A percentile compares a stretch with the other conserved stretches of the same genome.
Conservation (phyloP, 2,888 invertebrate genomes). For the Drosophila peninsularis region DNA sequence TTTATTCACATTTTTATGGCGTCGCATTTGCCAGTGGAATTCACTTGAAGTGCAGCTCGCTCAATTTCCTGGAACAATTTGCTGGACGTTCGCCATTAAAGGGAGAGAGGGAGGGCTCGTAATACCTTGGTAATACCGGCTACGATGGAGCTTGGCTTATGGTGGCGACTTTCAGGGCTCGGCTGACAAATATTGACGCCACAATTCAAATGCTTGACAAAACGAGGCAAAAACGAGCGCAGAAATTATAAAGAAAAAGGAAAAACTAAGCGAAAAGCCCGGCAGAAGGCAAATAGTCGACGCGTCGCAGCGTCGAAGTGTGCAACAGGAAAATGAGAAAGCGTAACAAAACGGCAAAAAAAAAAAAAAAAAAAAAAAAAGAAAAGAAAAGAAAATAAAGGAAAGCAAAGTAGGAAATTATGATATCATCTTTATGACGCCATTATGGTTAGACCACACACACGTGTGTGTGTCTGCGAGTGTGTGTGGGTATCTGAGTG, state of each 20-base stretch:
- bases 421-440: conserved; percentile 77
- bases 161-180: conserved; percentile 37
- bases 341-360: conserved; percentile 36
- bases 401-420: conserved; percentile 75
- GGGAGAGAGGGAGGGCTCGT: not conserved
- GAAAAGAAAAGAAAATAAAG: conserved; percentile 11
- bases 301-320: conserved; percentile 38
- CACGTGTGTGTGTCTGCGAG: conserved; percentile 20
- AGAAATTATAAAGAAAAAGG: conserved; percentile 44
- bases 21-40: conserved; percentile 44
- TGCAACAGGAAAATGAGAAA: conserved; percentile 52
- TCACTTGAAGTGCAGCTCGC: conserved; percentile 66
- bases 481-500: conserved; percentile 10
- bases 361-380: not conserved
- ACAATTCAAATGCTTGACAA: conserved; percentile 63
- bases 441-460: conserved; percentile 62
- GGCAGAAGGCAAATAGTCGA: conserved; percentile 50
- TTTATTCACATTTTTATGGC: conserved; percentile 65
- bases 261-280: conserved; percentile 23
- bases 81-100: conserved; percentile 54
- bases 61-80: conserved; percentile 74
- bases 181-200: conserved; percentile 68
- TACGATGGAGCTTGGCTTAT: conserved; percentile 20
- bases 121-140: conserved; percentile 8
- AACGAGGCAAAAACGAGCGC: conserved; percentile 26